Evolutionary conservation across 2,797 vertebrate species (phyloP).

Genomic region (Avahi laniger): DNA sequence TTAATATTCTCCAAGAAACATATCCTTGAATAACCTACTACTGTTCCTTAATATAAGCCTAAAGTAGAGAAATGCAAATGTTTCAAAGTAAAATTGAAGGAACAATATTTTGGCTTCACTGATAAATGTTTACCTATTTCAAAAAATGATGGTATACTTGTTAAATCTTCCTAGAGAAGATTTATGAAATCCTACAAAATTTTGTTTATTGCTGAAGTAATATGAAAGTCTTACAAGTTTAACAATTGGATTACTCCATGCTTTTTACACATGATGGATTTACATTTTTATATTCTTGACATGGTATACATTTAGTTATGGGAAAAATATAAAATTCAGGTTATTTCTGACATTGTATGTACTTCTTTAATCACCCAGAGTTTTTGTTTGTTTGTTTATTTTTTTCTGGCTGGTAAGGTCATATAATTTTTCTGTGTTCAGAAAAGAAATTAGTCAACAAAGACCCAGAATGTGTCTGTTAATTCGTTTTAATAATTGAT

Average conservation of each 20-base stretch:
- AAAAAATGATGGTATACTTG: conserved; percentile 35
- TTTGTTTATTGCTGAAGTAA: conserved; percentile 46
- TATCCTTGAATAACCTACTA: background rate
- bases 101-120: conserved; percentile 23
- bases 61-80: background rate
- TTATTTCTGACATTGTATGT: background rate
- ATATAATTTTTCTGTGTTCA: background rate
- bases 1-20: background rate
- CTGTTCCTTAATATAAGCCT: background rate
- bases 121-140: conserved; percentile 55
- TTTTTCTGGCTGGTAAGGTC: background rate
- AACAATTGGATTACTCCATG: conserved; percentile 27
- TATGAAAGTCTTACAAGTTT: conserved; percentile 14
- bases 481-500: background rate
- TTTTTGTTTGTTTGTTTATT: background rate
- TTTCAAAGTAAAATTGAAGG: conserved; percentile 22
- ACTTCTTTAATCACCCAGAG: background rate
- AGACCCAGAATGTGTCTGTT: background rate
- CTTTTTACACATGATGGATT: conserved; percentile 47
- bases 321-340: background rate
- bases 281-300: conserved; percentile 54
- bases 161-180: conserved; percentile 53
- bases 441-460: background rate
- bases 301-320: conserved; percentile 5
- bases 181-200: conserved; percentile 63